Base-by-base conservation (phyloP, 2,888 invertebrate species). In the Eutolmus rufibarbis region DNA sequence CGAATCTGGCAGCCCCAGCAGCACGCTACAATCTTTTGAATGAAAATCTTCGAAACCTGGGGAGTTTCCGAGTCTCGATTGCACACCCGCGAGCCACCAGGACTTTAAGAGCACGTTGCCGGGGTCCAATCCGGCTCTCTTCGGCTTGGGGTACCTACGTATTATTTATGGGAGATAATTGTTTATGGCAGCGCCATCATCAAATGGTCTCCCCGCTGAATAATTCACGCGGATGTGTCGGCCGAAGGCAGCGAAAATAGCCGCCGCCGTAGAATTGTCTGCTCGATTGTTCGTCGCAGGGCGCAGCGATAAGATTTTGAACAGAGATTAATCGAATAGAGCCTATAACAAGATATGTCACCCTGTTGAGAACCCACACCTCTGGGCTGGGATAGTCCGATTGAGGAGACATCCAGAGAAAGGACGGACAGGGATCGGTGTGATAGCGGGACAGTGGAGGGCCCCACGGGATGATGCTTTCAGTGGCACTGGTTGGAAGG, bases 101-200 rank as follows among this genome's bases (percentile, higher is more conserved):
- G 51, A 51, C 12, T 66, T 28, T 66, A 66, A 34, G 28, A n/a
- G 78, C 51, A 31, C 1, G 5, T 9, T 56, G 56, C 19, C 23
- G 66, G 28, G 9, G 12, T 28, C 23, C 23, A 19, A 66, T 23
- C 2, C 12, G n/a, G n/a, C 40, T 79, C 87, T 87, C 81, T 81
- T 56, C 78, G 34, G 23, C 1, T 74, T 40, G 66, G 34, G 43
- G 66, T 28, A 87, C 28, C 66, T 66, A 34, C 34, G 7, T 34
- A 40, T 87, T 78, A 79, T 87, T 79, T 77, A 87, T 74, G 40
- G 46, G 87, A 66, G 57, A 87, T 79, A 87, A 87, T 87, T 87
- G 79, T 87, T 87, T 87, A 87, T 81, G 87, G 87, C 79, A 81
- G 23, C 78, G 78, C 81, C 81, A 78, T 85, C 85, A 85, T 85